phyloP scores from a whole-genome alignment of 2,797 vertebrate genomes.

The Neosilurus hyrtlii region DNA sequence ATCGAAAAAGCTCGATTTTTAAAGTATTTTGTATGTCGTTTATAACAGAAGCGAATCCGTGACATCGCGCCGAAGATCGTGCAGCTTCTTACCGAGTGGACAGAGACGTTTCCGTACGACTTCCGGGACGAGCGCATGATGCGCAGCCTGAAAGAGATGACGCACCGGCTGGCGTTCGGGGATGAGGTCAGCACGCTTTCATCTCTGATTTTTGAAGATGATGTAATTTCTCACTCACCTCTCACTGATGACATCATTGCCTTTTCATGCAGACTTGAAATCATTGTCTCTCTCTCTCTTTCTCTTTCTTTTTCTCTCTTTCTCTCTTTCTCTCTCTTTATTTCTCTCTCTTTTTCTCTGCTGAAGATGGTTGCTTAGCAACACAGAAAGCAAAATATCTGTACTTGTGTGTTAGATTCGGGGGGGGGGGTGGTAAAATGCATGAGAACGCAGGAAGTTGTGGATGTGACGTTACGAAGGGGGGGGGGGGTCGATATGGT shows the following conservation, averaged over 20 bases:
- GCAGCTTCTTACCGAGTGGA: constrained; percentile 94
- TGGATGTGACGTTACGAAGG: too few relatives aligned
- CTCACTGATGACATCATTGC: constrained; percentile 15
- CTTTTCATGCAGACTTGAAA: constrained; percentile 18
- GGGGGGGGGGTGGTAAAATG: background rate
- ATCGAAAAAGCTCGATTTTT: too few relatives aligned
- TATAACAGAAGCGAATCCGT: constrained; percentile 77
- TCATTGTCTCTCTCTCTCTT: background rate
- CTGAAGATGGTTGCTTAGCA: background rate
- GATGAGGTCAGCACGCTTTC: constrained; percentile 81
- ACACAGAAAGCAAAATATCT: background rate
- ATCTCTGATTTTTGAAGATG: background rate
- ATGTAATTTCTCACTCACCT: background rate
- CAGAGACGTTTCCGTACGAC: constrained; percentile 95
- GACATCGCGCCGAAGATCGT: constrained; percentile 94
- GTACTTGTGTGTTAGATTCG: background rate
- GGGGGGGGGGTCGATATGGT: too few relatives aligned
- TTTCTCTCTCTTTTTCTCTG: too few relatives aligned
- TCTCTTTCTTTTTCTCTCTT: background rate
- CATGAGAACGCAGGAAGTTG: background rate
- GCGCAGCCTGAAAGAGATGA: constrained; percentile 91
- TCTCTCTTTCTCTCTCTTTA: background rate
- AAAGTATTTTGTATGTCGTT: background rate
- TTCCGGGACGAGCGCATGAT: constrained; percentile 97
- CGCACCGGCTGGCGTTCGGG: constrained; percentile 82